These are phyloP conservation scores for Orbicella faveolata DNA, from an alignment of 64 coral and sea anemone genomes.

Conservation along the genomic window DNA sequence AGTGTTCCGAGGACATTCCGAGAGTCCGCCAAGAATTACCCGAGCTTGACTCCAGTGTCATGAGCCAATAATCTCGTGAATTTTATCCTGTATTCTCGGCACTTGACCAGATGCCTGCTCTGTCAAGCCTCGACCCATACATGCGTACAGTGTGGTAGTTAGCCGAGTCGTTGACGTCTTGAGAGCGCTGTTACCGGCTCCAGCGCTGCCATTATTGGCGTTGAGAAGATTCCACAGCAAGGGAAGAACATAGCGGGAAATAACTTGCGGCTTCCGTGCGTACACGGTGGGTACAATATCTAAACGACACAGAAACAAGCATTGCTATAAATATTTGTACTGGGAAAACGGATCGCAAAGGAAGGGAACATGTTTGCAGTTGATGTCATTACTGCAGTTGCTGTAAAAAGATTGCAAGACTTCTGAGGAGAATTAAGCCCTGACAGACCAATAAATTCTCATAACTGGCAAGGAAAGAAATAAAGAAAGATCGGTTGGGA, in stretches of 20 bases:
- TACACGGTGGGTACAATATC: constrained; percentile 73
- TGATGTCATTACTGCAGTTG: too few species aligned
- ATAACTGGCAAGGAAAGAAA: too few species aligned
- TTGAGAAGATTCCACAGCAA: constrained; percentile 86
- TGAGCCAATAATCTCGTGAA: constrained; percentile 73
- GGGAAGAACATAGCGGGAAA: constrained; percentile 80
- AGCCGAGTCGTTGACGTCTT: constrained; percentile 51
- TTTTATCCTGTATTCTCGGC: constrained; percentile 70
- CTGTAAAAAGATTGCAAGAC: too few species aligned
- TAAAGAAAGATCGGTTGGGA: too few species aligned
- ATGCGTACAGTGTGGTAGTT: constrained; percentile 70
- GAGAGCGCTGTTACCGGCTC: constrained; percentile 47
- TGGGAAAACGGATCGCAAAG: not conserved
- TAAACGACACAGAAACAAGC: constrained; percentile 7
- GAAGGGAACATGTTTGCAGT: too few species aligned
- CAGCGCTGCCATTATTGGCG: constrained; percentile 71
- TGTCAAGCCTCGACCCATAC: constrained; percentile 67
- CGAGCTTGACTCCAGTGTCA: not conserved
- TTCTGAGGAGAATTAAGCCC: too few species aligned
- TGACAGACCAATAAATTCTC: too few species aligned
- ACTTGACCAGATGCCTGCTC: constrained; percentile 83
- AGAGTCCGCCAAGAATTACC: not conserved
- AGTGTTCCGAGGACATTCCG: not conserved
- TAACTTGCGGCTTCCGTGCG: constrained; percentile 72
- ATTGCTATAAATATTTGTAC: not conserved